A percentile compares a stretch with the other conserved stretches of the same genome.
These are phyloP conservation scores for Selenia dentaria DNA, from an alignment of 2,888 invertebrate genomes.

Conservation along the genomic window DNA sequence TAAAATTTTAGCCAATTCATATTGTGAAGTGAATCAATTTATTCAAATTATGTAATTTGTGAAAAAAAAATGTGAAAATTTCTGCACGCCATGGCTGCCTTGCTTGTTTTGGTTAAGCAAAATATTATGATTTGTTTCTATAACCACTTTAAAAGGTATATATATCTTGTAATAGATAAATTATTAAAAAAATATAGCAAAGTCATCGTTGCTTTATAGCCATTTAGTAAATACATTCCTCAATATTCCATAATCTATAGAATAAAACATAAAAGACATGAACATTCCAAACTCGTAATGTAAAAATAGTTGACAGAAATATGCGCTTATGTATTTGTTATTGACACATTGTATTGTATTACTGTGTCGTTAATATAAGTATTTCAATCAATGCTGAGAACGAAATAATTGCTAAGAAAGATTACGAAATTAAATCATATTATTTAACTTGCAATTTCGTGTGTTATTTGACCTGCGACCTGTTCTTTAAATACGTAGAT, in stretches of 20 bases:
- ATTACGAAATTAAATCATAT: slow-evolving; percentile 84
- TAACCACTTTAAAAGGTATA: background rate
- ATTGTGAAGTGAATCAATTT: slow-evolving; percentile 2
- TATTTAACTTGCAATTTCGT: slow-evolving; percentile 77
- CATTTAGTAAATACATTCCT: slow-evolving; percentile 59
- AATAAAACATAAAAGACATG: slow-evolving; percentile 49
- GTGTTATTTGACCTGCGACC: slow-evolving; percentile 29
- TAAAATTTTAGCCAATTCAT: slow-evolving; percentile 26
- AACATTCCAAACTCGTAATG: slow-evolving; percentile 68
- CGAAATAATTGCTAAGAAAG: slow-evolving; percentile 83
- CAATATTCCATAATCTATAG: slow-evolving; percentile 45
- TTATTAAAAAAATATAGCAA: background rate
- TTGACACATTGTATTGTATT: slow-evolving; percentile 70
- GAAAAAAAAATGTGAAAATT: background rate
- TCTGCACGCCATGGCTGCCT: slow-evolving; percentile 8
- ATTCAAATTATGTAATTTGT: slow-evolving; percentile 4
- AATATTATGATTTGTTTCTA: background rate
- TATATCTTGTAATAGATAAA: background rate
- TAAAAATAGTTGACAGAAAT: slow-evolving; percentile 62
- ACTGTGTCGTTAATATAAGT: slow-evolving; percentile 74
- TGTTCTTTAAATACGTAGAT: too few species aligned
- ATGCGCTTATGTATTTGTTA: slow-evolving; percentile 77
- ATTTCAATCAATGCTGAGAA: slow-evolving; percentile 80
- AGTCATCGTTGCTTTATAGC: slow-evolving; percentile 26
- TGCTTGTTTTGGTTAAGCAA: slow-evolving; percentile 2